Conservation (phyloP, 1,140 invertebrate genomes). For the Caenorhabditis tropicalis region DNA sequence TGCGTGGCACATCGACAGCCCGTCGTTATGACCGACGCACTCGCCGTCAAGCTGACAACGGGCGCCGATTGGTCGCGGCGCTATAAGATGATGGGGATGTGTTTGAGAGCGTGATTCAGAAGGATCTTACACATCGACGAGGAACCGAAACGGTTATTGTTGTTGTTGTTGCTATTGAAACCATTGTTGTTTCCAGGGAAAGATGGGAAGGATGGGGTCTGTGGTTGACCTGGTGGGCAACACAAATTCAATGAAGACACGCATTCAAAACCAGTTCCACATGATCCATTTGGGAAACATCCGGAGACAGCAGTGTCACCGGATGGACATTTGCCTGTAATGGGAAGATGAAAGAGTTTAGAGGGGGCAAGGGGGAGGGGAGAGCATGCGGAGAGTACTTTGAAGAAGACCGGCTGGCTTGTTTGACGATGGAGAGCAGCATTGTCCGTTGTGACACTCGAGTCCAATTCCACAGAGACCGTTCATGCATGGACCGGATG, state of each 20-base stretch:
- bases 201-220: neutral
- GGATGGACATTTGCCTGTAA: constrained; percentile 57
- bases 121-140: constrained; percentile 23
- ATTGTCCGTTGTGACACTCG: constrained; percentile 48
- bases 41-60: constrained; percentile 52
- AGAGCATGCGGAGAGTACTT: neutral
- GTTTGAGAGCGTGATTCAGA: neutral
- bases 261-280: constrained; percentile 54
- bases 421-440: constrained; percentile 49
- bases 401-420: constrained; percentile 34
- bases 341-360: constrained; percentile 9
- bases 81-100: constrained; percentile 19
- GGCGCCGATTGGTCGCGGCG: constrained; percentile 53
- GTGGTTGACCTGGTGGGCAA: constrained; percentile 50
- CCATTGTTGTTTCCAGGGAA: neutral
- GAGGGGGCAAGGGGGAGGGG: neutral
- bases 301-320: constrained; percentile 56
- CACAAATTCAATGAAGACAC: constrained; percentile 52
- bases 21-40: constrained; percentile 52
- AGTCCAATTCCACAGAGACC: constrained; percentile 59
- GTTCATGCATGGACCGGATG: constrained; percentile 57
- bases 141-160: constrained; percentile 17
- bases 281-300: constrained; percentile 54
- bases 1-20: constrained; percentile 54
- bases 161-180: constrained; percentile 28